Evolutionary conservation across 1,140 invertebrate genomes (phyloP).

Genomic region (Drosophila baimaii): DNA sequence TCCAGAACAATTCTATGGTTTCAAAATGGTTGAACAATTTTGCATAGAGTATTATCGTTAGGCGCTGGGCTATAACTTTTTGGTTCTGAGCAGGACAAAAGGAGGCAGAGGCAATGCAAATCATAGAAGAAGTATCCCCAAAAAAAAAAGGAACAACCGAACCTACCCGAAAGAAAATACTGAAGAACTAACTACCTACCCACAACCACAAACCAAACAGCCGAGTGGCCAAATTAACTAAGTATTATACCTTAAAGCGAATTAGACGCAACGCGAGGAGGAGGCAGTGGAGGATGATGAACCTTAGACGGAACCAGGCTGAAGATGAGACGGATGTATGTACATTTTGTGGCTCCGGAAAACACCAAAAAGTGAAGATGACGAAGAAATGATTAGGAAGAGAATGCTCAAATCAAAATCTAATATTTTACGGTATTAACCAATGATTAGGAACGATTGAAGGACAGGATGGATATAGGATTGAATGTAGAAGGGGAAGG

Average conservation of each 20-base stretch:
- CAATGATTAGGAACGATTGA: conserved; percentile 32
- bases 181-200: conserved; percentile 75
- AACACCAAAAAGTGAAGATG: conserved; percentile 63
- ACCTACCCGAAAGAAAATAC: conserved; percentile 66
- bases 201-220: conserved; percentile 62
- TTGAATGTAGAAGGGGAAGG: not conserved
- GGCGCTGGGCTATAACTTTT: conserved; percentile 63
- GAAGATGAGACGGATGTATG: conserved; percentile 58
- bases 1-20: conserved; percentile 78
- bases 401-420: conserved; percentile 78
- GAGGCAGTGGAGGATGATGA: conserved; percentile 8
- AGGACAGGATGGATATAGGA: conserved; percentile 13
- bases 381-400: conserved; percentile 30
- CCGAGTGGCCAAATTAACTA: conserved; percentile 80
- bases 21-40: conserved; percentile 80
- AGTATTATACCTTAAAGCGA: conserved; percentile 73
- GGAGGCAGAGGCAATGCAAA: conserved; percentile 56
- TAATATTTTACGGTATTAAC: conserved; percentile 69
- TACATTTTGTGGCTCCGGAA: conserved; percentile 68
- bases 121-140: conserved; percentile 78
- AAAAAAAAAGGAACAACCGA: conserved; percentile 41
- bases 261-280: conserved; percentile 14
- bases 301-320: conserved; percentile 1
- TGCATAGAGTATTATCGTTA: conserved; percentile 63
- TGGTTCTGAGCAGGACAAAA: conserved; percentile 50